Evolutionary conservation across 2,113 vertebrate species (phyloP).

Genomic region (Chionis minor): DNA sequence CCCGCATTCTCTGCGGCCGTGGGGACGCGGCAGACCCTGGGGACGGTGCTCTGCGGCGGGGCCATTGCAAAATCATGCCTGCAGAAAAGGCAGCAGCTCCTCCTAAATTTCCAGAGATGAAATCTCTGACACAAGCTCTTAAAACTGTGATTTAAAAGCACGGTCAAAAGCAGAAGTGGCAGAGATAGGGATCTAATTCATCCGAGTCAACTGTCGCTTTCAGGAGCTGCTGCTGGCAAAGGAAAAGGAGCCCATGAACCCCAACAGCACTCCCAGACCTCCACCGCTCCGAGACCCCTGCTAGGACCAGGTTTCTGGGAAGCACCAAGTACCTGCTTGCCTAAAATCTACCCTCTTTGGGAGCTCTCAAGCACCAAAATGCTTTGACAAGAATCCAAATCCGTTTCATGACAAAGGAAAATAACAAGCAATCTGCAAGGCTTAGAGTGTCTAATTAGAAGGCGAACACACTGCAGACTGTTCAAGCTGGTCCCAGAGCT

Average conservation of each 20-base stretch:
- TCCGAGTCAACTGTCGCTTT: neutral
- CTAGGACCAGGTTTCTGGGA: neutral
- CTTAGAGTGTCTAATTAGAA: neutral
- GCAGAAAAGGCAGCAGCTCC: neutral
- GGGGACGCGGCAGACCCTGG: neutral
- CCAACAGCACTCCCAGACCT: neutral
- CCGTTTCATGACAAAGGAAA: neutral
- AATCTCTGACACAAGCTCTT: conserved; percentile 11
- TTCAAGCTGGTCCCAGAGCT: neutral
- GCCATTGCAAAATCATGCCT: neutral
- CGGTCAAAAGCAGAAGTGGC: neutral
- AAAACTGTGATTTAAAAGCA: conserved; percentile 31
- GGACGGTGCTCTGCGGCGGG: neutral
- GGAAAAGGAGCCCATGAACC: neutral
- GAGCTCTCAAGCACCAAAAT: neutral
- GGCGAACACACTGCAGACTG: neutral
- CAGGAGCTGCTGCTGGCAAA: neutral
- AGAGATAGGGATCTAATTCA: conserved; percentile 21
- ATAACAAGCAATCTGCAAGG: neutral
- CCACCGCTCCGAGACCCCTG: neutral
- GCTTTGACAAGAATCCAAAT: neutral
- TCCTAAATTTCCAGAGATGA: neutral
- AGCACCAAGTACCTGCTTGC: neutral
- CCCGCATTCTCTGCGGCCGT: fast-evolving
- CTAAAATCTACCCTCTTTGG: neutral